A percentile compares a stretch with the other conserved stretches of the same genome.
phyloP scores from a whole-genome alignment of 2,113 vertebrate genomes.

The Smithornis capensis region DNA sequence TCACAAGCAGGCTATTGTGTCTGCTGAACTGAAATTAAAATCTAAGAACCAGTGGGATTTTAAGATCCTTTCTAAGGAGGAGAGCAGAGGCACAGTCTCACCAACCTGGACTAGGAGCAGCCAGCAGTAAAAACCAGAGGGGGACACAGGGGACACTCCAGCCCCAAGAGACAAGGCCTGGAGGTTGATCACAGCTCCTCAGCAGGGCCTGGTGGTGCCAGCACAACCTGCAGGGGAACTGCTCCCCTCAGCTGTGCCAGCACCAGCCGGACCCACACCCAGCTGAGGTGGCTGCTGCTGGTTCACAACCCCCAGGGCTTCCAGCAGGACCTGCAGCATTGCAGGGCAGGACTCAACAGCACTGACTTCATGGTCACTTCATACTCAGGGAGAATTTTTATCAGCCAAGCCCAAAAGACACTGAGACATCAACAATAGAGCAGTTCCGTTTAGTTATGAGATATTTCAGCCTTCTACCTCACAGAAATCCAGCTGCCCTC shows the following conservation, averaged over 20 bases:
- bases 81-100: not conserved
- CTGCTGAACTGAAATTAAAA: not conserved
- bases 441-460: not conserved
- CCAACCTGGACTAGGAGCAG: not conserved
- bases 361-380: not conserved
- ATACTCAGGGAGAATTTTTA: not conserved
- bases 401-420: not conserved
- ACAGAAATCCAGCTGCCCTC: not conserved
- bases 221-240: not conserved
- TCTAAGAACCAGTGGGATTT: not conserved
- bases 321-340: not conserved
- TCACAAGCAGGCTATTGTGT: not conserved
- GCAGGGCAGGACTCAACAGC: not conserved
- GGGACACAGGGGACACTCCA: not conserved
- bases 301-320: not conserved
- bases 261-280: not conserved
- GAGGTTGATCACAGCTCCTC: not conserved
- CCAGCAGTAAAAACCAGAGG: not conserved
- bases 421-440: not conserved
- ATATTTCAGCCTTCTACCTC: not conserved
- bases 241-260: not conserved
- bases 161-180: not conserved
- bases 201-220: fast-evolving
- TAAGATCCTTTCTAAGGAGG: not conserved
- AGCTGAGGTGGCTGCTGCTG: not conserved